Evolutionary conservation across 1,140 invertebrate species (phyloP), one percentile per base, ranked within the genome.

Genomic region (Tenebrio molitor): DNA sequence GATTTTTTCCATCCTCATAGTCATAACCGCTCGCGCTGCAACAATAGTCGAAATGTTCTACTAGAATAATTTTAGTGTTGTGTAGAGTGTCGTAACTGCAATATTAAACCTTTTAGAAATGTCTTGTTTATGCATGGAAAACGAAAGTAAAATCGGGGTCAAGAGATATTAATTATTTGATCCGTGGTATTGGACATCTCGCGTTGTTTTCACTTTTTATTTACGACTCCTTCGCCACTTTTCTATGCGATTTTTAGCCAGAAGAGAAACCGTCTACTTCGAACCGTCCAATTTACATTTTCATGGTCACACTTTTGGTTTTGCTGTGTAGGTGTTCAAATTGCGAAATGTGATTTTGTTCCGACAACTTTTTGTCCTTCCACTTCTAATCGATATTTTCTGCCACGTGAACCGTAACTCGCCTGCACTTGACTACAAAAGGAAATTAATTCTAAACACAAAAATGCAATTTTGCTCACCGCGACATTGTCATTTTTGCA

Each of bases 131-230:
- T 66, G 36, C 34, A 66, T 44, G 42, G 19, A 42, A 66, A 66
- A 44, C 42, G 64, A 66, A 66, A 66, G 64, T 44, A 41, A 66
- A 66, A 66, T 41, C 39, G 36, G 36, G 64, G 64, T 66, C 64
- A 66, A 41, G 42, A 58, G 50, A 58, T 58, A 58, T 58, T 58
- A 58, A 58, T 58, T 58, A 58, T 58, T 58, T 58, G 50, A 58
- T 58, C 50, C 29, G 50, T 4, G 50, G 42, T 58, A 36, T 63
- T 64, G 34, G 29, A 64, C 36, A 63, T 25, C 69, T 64, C 46
- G 50, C 12, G 21, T 58, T 58, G 50, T 29, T 58, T 58, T 58
- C 50, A 58, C 50, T 58, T 58, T 58, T 58, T 58, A 58, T 58
- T 58, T 58, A 58, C 12, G 50, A 15, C 7, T n/a, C n/a, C 50